Evolutionary conservation across 2,113 vertebrate species (phyloP).

Genomic region (Grus americana): DNA sequence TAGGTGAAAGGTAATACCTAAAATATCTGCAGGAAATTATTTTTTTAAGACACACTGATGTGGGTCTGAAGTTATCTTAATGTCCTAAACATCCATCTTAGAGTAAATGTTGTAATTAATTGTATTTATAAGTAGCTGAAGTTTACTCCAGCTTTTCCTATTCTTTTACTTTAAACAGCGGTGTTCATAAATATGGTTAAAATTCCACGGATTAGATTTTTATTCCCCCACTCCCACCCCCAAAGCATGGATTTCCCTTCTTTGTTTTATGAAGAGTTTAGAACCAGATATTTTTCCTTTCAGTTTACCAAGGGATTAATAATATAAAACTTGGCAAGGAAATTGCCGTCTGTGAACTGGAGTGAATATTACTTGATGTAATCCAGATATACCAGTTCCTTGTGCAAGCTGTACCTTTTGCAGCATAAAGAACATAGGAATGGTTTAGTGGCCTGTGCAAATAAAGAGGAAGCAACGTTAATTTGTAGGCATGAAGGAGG

Average conservation of each 20-base stretch:
- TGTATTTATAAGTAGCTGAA: not conserved
- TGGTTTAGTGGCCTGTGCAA: not conserved
- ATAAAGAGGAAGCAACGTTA: not conserved
- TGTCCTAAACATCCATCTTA: not conserved
- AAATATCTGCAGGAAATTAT: not conserved
- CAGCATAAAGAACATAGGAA: not conserved
- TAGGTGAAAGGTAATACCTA: not conserved
- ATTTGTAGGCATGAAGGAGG: not conserved
- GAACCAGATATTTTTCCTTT: slow-evolving; percentile 59
- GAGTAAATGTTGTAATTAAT: not conserved
- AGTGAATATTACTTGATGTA: slow-evolving; percentile 54
- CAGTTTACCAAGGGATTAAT: slow-evolving; percentile 65
- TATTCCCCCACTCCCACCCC: not conserved
- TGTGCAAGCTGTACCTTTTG: not conserved
- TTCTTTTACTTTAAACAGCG: not conserved
- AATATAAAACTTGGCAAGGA: slow-evolving; percentile 63
- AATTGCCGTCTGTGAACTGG: slow-evolving; percentile 42
- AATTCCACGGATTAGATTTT: not conserved
- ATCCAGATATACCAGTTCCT: slow-evolving; percentile 52
- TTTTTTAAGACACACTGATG: not conserved
- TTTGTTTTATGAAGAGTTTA: slow-evolving; percentile 52
- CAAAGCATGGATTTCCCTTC: slow-evolving; percentile 1
- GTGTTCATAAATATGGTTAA: not conserved
- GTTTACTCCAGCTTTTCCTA: not conserved
- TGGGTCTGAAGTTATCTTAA: not conserved